Evolutionary conservation across 2,888 invertebrate species (phyloP).

Genomic region (Antheraea assamensis): DNA sequence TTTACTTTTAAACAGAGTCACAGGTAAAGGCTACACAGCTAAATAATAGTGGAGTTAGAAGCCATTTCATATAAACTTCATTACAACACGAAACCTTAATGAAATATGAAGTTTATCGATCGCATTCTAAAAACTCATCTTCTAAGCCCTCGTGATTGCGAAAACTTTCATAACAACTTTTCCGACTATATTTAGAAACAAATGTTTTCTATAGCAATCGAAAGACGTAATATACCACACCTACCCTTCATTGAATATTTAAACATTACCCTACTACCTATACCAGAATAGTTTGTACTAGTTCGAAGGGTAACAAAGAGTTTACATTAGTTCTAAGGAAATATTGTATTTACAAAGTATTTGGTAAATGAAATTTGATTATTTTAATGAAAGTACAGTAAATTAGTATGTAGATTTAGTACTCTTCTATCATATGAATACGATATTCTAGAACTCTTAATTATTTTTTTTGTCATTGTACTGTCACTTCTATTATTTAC

Average conservation of each 20-base stretch:
- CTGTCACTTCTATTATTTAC: too few relatives aligned
- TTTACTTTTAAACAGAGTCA: neutral
- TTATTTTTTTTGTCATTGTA: too few relatives aligned
- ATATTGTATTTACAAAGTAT: neutral
- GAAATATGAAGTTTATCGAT: slow-evolving; percentile 6
- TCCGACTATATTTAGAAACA: slow-evolving; percentile 1
- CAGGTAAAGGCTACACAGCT: neutral
- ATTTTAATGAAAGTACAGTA: neutral
- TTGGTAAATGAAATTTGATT: too few relatives aligned
- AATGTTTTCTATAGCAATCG: neutral
- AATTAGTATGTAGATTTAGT: neutral
- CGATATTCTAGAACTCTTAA: too few relatives aligned
- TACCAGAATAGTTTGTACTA: neutral
- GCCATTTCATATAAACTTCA: neutral
- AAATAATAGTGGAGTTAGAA: neutral
- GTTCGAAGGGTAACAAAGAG: neutral
- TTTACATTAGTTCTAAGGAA: neutral
- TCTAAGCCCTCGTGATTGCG: neutral
- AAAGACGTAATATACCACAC: neutral
- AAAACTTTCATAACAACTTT: slow-evolving; percentile 9
- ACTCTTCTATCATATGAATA: too few relatives aligned
- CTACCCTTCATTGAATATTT: too few relatives aligned
- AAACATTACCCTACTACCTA: neutral
- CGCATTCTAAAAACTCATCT: neutral
- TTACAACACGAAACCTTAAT: neutral